Evolutionary conservation across 2,113 vertebrate species (phyloP).

Genomic region (Scolopax mira): DNA sequence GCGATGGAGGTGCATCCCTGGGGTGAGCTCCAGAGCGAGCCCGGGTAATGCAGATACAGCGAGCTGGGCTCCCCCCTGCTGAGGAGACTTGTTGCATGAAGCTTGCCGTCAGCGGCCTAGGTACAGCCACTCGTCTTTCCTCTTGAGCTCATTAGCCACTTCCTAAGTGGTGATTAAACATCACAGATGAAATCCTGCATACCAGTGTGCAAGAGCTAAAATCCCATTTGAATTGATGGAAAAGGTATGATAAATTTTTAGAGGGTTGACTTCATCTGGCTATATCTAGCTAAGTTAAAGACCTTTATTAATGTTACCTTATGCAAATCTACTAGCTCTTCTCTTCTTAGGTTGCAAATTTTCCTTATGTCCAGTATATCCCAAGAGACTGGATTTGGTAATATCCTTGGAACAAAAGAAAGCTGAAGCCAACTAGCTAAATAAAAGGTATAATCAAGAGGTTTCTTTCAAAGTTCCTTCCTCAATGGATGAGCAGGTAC

Average conservation of each 20-base stretch:
- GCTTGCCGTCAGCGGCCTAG: fast-evolving
- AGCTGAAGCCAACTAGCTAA: neutral
- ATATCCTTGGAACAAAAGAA: neutral
- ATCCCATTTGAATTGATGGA: neutral
- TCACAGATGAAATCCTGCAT: fast-evolving
- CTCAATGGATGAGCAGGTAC: neutral
- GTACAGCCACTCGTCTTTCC: neutral
- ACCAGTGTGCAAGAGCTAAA: neutral
- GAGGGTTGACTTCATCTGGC: neutral
- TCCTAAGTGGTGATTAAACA: neutral
- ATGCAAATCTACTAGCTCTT: fast-evolving
- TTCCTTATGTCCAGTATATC: neutral
- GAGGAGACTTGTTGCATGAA: neutral
- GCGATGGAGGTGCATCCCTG: fast-evolving
- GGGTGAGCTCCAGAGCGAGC: neutral
- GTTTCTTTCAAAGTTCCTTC: neutral
- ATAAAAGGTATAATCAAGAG: neutral
- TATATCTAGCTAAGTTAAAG: neutral
- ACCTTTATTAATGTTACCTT: neutral
- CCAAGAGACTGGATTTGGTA: neutral
- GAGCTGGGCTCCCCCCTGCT: fast-evolving
- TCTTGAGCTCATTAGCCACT: neutral
- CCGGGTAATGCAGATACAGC: fast-evolving
- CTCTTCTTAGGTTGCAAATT: neutral
- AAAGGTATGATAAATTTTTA: neutral